Evolutionary conservation across 1,140 invertebrate species (phyloP).

Genomic region (Euura lappo): DNA sequence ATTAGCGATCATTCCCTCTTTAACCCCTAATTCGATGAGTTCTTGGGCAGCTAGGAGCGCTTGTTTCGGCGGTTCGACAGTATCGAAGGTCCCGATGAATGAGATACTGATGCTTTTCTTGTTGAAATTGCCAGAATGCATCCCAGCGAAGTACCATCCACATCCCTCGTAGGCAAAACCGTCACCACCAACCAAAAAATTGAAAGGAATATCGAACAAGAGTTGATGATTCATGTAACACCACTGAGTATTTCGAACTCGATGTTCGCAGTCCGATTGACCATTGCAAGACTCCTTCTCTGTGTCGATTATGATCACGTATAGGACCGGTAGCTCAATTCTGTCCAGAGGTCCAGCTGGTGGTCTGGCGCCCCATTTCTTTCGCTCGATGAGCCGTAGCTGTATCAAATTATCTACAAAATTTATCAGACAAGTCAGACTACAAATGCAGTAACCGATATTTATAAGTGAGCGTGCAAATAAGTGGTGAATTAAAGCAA

Average conservation of each 20-base stretch:
- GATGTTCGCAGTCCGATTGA: constrained; percentile 56
- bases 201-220: constrained; percentile 75
- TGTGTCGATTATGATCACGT: constrained; percentile 81
- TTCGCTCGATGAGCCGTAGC: constrained; percentile 55
- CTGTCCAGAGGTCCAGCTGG: constrained; percentile 53
- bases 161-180: constrained; percentile 77
- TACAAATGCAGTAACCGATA: no score
- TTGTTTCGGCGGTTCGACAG: constrained; percentile 25
- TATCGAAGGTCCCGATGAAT: constrained; percentile 71
- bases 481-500: constrained; percentile 36
- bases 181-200: constrained; percentile 81
- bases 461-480: constrained; percentile 28
- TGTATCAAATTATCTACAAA: no score
- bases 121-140: constrained; percentile 69
- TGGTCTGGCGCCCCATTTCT: constrained; percentile 68
- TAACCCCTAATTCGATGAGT: constrained; percentile 29
- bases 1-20: no score
- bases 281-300: constrained; percentile 62
- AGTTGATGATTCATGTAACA: constrained; percentile 74
- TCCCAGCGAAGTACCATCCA: constrained; percentile 75
- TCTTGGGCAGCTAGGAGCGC: constrained; percentile 35
- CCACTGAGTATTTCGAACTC: constrained; percentile 69
- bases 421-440: no score
- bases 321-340: constrained; percentile 69
- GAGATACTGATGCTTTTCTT: constrained; percentile 68